phyloP scores from a whole-genome alignment of 2,888 invertebrate species.

The Ceramica pisi region DNA sequence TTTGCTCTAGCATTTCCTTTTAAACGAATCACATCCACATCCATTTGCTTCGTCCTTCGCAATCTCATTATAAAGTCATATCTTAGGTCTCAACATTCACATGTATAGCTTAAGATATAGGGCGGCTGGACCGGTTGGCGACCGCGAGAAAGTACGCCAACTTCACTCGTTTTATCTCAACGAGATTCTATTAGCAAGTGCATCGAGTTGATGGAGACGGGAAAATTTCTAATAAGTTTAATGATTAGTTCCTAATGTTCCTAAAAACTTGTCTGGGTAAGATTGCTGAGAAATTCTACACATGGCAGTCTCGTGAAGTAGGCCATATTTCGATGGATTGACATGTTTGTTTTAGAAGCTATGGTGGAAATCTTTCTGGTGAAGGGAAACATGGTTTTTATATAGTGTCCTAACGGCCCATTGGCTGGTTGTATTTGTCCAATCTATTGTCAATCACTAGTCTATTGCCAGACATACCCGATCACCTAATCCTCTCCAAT shows the following conservation, averaged over 20 bases:
- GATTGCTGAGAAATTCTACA: not conserved
- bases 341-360: not conserved
- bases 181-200: conserved; percentile 39
- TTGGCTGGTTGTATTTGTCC: not conserved
- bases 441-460: no score
- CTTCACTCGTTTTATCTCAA: conserved; percentile 40
- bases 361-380: not conserved
- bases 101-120: conserved; percentile 45
- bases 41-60: conserved; percentile 5
- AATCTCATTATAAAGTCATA: conserved; percentile 40
- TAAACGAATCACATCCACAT: not conserved
- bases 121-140: conserved; percentile 52
- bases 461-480: not conserved
- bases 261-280: conserved; percentile 9
- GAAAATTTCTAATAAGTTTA: conserved; percentile 43
- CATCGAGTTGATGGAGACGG: conserved; percentile 4
- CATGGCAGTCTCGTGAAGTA: not conserved
- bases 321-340: not conserved
- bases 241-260: conserved; percentile 24
- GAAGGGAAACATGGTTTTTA: not conserved
- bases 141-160: conserved; percentile 54
- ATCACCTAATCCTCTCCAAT: not conserved
- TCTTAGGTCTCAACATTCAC: conserved; percentile 14
- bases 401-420: not conserved
- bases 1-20: not conserved